Evolutionary conservation across 2,888 invertebrate genomes (phyloP), one percentile per base, ranked within the genome.

Genomic region (Heliothis peltigera): DNA sequence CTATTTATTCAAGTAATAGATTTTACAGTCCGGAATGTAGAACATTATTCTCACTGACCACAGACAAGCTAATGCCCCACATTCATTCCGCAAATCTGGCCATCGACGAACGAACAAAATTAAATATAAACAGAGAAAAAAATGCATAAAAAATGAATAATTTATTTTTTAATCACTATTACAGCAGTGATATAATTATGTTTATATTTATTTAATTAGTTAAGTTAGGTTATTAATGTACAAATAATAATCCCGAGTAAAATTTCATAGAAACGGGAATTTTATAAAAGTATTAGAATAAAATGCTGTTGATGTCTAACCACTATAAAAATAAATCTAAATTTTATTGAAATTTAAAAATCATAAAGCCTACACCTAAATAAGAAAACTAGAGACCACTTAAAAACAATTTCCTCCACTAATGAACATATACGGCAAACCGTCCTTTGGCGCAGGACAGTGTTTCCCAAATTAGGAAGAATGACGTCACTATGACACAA

Each of bases 361-460:
- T 39, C 25, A 25, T 10, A 63, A 43, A 42, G 21, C 19, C n/a
- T 18, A 51, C n/a, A 61, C 54, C 19, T 53, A 48, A 46, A 47
- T 62, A 64, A 63, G 25, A 25, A 25, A 25, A 25, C 25, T 25
- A 66, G 48, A 46, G 55, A 64, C 71, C 42, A 32, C 10, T 35
- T 44, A 48, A 21, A 64, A 58, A 22, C 47, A 39, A 75, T 79
- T 76, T 78, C 70, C 62, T 73, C 60, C 32, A 32, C 62, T 39
- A 84, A 84, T 84, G 82, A 58, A 82, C 84, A 66, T 74, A 75
- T 84, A 85, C 44, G 84, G 87, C 55, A 56, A 75, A 63, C 53
- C 44, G 55, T 70, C 59, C 35, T 42, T 25, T 43, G 22, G 52
- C 64, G 53, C 48, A 58, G 75, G 70, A 57, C 67, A 64, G 57